Percentiles rank a stretch among this genome's conserved stretches.
Evolutionary conservation across 1,140 invertebrate genomes (phyloP).

Genomic region (Drosophila burlai): DNA sequence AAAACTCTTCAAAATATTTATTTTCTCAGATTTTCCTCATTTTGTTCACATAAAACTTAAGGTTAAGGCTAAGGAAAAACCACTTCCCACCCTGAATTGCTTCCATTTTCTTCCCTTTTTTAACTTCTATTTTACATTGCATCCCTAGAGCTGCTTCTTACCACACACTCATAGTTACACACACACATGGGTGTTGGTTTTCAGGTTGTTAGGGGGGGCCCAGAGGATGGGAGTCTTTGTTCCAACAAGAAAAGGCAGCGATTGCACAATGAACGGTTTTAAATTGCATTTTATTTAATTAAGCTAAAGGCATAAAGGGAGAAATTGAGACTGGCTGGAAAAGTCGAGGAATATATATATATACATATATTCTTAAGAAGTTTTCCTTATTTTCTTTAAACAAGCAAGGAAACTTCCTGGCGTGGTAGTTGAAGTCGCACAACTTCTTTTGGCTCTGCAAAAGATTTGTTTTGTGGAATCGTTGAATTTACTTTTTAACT

Average conservation of each 20-base stretch:
- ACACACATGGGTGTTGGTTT: slow-evolving; percentile 67
- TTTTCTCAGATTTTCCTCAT: not conserved
- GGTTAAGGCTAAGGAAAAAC: slow-evolving; percentile 46
- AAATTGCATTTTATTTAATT: slow-evolving; percentile 78
- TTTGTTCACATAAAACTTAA: not conserved
- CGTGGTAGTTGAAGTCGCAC: slow-evolving; percentile 1
- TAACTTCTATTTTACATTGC: slow-evolving; percentile 44
- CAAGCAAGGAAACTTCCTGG: slow-evolving; percentile 25
- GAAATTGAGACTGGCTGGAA: slow-evolving; percentile 31
- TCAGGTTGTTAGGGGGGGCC: slow-evolving; percentile 48
- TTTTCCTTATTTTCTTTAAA: slow-evolving; percentile 42
- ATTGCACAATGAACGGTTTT: slow-evolving; percentile 71
- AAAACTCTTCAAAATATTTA: too few relatives aligned
- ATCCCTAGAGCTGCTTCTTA: slow-evolving; percentile 62
- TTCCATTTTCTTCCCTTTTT: slow-evolving; percentile 1
- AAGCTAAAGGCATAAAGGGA: slow-evolving; percentile 54
- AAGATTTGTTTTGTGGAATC: slow-evolving; percentile 47
- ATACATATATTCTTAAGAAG: slow-evolving; percentile 15
- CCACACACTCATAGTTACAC: slow-evolving; percentile 6
- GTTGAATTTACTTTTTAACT: slow-evolving; percentile 34
- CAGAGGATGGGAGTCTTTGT: slow-evolving; percentile 17
- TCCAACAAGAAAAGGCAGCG: slow-evolving; percentile 32
- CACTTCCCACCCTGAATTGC: slow-evolving; percentile 9
- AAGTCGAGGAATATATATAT: not conserved
- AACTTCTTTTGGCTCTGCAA: slow-evolving; percentile 22